Conservation (phyloP, 2,797 vertebrate genomes). For the Sebastes steindachneri region DNA sequence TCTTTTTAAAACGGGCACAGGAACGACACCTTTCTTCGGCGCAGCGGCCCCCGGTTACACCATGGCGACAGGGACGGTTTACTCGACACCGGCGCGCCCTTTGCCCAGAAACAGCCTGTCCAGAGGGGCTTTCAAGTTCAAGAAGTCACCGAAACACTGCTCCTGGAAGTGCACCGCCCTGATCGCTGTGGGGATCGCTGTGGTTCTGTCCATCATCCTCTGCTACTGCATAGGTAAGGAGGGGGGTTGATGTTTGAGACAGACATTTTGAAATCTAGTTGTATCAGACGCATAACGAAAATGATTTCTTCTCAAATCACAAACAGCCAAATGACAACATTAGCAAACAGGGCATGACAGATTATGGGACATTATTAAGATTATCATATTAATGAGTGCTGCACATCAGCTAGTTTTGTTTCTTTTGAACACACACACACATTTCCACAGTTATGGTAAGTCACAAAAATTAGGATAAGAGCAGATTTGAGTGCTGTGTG, state of each 20-base stretch:
- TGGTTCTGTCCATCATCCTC: conserved; percentile 94
- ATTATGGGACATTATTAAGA: conserved; percentile 1
- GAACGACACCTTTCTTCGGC: conserved; percentile 97
- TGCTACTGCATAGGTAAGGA: conserved; percentile 98
- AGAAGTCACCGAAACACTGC: conserved; percentile 97
- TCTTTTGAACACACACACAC: neutral
- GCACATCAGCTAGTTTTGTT: neutral
- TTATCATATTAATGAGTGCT: neutral
- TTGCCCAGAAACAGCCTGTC: conserved; percentile 95
- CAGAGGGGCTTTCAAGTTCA: conserved; percentile 98
- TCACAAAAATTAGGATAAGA: neutral
- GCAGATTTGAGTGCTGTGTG: neutral
- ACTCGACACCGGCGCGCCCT: conserved; percentile 96
- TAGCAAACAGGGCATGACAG: neutral
- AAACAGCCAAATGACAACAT: conserved; percentile 4
- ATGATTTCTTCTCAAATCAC: neutral
- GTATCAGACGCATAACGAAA: neutral
- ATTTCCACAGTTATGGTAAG: neutral
- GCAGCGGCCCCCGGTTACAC: conserved; percentile 97
- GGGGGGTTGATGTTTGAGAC: neutral
- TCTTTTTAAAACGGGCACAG: conserved; percentile 99
- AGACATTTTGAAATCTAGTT: neutral
- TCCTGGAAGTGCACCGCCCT: conserved; percentile 99
- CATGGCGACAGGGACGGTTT: conserved; percentile 98
- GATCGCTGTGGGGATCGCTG: conserved; percentile 93